Percentiles rank a stretch among this genome's conserved stretches.
phyloP scores from a whole-genome alignment of 2,113 vertebrate genomes.

The Nerophis ophidion region DNA sequence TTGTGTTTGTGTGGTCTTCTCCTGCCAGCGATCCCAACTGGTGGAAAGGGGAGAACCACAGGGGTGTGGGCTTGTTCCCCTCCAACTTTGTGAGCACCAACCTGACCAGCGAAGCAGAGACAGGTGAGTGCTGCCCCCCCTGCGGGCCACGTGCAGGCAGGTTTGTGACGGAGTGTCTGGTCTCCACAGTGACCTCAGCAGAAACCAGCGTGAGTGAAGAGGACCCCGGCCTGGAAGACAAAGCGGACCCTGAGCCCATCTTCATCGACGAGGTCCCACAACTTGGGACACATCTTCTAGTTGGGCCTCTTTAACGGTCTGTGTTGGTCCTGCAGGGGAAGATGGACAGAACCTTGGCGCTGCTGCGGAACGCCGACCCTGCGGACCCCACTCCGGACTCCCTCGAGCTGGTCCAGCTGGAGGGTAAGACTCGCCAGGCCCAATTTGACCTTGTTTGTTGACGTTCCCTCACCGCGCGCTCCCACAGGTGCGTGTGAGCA shows the following conservation, averaged over 20 bases:
- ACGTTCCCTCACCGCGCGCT: conserved; percentile 2
- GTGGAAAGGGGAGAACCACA: conserved; percentile 98
- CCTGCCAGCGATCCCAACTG: conserved; percentile 88
- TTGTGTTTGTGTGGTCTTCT: not conserved
- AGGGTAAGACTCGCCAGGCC: conserved; percentile 72
- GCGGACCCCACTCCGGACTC: conserved; percentile 81
- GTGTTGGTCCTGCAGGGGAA: conserved; percentile 71
- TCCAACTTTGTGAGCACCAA: conserved; percentile 95
- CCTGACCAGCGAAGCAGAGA: conserved; percentile 81
- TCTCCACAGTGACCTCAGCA: conserved; percentile 48
- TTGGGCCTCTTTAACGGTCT: not conserved
- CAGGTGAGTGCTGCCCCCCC: conserved; percentile 65
- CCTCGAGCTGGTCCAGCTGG: conserved; percentile 82
- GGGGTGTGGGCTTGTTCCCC: conserved; percentile 91
- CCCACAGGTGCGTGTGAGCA: conserved; percentile 89
- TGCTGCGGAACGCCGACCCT: conserved; percentile 91
- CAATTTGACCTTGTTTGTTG: not conserved
- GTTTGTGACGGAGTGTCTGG: not conserved
- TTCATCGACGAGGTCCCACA: conserved; percentile 88
- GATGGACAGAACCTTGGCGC: conserved; percentile 86
- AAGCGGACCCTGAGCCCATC: conserved; percentile 83
- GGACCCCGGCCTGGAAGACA: conserved; percentile 73
- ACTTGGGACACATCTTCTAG: too few species aligned
- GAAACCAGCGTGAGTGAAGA: conserved; percentile 74
- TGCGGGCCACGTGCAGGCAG: not conserved